phyloP scores from a whole-genome alignment of 2,797 vertebrate genomes.

The Crenichthys baileyi region DNA sequence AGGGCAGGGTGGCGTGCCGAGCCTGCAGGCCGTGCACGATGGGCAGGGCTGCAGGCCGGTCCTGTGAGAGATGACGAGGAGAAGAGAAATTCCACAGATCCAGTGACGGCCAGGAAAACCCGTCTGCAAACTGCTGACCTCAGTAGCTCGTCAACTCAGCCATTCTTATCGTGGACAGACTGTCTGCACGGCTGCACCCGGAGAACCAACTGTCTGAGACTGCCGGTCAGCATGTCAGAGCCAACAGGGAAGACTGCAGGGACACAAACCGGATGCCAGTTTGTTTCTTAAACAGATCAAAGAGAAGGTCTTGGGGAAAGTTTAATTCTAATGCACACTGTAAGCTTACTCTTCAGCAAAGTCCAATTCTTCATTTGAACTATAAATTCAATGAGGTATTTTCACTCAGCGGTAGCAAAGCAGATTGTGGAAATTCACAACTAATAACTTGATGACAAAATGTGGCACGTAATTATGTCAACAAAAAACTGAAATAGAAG shows the following conservation, averaged over 20 bases:
- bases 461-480: neutral
- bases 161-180: conserved; percentile 48
- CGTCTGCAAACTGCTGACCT: conserved; percentile 68
- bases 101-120: conserved; percentile 61
- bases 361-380: neutral
- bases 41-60: conserved; percentile 32
- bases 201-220: conserved; percentile 60
- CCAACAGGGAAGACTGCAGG: conserved; percentile 56
- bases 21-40: conserved; percentile 39
- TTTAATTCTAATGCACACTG: neutral
- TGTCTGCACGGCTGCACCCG: conserved; percentile 48
- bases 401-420: neutral
- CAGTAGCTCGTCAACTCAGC: conserved; percentile 53
- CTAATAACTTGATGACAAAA: neutral
- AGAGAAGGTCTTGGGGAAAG: neutral
- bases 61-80: conserved; percentile 64
- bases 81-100: conserved; percentile 81
- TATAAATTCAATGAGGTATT: no score
- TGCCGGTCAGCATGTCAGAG: conserved; percentile 54
- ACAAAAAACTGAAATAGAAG: neutral
- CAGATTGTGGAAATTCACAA: neutral
- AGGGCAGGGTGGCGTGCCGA: conserved; percentile 49
- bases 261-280: conserved; percentile 20
- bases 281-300: neutral
- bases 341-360: neutral